Evolutionary conservation across 2,113 vertebrate species (phyloP), one percentile per base, ranked within the genome.

Genomic region (Apaloderma vittatum): DNA sequence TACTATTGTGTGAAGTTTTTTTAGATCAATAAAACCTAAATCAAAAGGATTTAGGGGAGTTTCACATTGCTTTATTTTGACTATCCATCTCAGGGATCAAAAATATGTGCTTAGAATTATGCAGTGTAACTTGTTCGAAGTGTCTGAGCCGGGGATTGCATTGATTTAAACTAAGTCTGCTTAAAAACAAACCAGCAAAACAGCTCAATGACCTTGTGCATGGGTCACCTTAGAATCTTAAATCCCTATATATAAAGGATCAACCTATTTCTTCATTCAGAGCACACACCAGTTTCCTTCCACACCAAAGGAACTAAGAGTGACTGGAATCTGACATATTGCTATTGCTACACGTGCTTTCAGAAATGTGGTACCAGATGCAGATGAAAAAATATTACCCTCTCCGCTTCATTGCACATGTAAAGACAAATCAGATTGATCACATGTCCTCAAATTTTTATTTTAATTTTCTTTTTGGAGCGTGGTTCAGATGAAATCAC

Each of bases 401-500:
- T 62, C 8, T 83, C 30, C 20, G 57, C 27, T 75, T 37, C 46
- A 8, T 3, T 71, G 34, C 62, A 71, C 24, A 66, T 17, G 15
- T 54, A 45, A 70, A 27, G 27, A 85, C 49, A 95, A 93, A 62
- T 4, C 20, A 58, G 30, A 75, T 82, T 70, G 49, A 61, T 62
- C 22, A 51, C 24, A 58, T 17, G 7, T 6, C 22, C 9, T 71
- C 27, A 62, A 24, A 57, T 62, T 78, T 71, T 82, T 66, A 8
- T 75, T 92, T 90, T 80, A 20, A 29, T 91, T 91, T 95, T 63
- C 22, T 90, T 88, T 86, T 86, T 52, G 83, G 29, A 51, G 27
- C 70, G 13, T 54, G 11, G 6, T 54, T 94, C 15, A 30, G 58
- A 51, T 75, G 77, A 58, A 89, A 83, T 51, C 5, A 1, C 19